Percentiles rank a stretch among this genome's conserved stretches.
These are phyloP conservation scores for Sialis fuliginosa DNA, from an alignment of 2,888 invertebrate genomes.

Conservation along the genomic window DNA sequence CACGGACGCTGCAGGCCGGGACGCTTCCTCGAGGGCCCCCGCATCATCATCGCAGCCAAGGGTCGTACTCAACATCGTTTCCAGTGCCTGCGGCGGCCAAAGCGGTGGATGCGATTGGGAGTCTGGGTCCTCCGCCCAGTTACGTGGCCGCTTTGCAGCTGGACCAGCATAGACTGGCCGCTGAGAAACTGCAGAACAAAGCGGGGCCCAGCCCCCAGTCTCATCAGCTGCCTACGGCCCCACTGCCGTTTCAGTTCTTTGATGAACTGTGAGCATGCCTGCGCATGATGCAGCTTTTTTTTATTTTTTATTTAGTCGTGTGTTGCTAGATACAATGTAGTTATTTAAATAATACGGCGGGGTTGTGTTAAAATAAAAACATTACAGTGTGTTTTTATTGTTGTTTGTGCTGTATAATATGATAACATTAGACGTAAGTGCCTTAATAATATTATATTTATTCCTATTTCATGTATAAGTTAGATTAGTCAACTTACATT, in stretches of 20 bases:
- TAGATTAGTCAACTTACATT: too few species aligned
- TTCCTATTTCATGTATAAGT: too few species aligned
- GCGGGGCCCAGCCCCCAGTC: conserved; percentile 20
- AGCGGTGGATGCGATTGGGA: conserved; percentile 31
- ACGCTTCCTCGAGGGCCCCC: conserved; percentile 3
- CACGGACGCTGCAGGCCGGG: conserved; percentile 32
- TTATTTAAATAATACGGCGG: too few species aligned
- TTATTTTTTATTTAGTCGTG: neutral
- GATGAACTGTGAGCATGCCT: conserved; percentile 5
- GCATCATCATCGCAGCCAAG: conserved; percentile 36
- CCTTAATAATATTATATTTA: too few species aligned
- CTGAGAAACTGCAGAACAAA: conserved; percentile 18
- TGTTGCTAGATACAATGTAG: too few species aligned
- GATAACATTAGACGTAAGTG: too few species aligned
- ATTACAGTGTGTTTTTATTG: too few species aligned
- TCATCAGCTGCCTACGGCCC: neutral
- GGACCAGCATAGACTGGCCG: conserved; percentile 18
- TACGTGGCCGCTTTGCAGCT: conserved; percentile 40
- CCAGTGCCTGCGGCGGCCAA: conserved; percentile 35
- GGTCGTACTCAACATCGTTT: conserved; percentile 42
- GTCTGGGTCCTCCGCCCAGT: conserved; percentile 32
- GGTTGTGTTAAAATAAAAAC: too few species aligned
- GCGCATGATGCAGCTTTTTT: conserved; percentile 2
- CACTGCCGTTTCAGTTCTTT: neutral
- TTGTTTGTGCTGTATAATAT: too few species aligned